These are phyloP conservation scores for Patella caerulea DNA, from an alignment of 2,888 invertebrate genomes.

Conservation along the genomic window DNA sequence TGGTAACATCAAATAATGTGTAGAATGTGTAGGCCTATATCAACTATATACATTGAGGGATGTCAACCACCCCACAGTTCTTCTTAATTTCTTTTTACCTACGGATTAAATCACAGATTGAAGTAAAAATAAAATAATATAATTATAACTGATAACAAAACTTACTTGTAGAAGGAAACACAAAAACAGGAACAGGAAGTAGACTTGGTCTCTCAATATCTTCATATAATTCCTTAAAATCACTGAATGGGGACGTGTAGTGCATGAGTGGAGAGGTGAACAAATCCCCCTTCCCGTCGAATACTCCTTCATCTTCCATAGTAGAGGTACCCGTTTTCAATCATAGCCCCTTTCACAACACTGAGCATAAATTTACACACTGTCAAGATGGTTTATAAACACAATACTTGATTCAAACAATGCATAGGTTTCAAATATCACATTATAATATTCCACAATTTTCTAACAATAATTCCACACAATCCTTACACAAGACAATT, in stretches of 20 bases:
- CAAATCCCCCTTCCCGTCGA: slow-evolving; percentile 46
- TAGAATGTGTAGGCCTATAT: too few relatives aligned
- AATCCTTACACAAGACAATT: too few relatives aligned
- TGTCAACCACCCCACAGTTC: too few relatives aligned
- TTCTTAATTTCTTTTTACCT: too few relatives aligned
- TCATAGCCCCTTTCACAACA: not conserved
- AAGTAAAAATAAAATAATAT: too few relatives aligned
- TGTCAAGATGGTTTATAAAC: not conserved
- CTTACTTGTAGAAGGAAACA: slow-evolving; percentile 13
- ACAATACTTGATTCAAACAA: not conserved
- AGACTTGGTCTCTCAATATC: slow-evolving; percentile 30
- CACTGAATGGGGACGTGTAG: slow-evolving; percentile 62
- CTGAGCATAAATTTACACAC: not conserved
- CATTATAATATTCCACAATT: too few relatives aligned
- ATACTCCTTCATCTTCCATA: slow-evolving; percentile 30
- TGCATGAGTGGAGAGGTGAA: slow-evolving; percentile 64
- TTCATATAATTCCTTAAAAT: slow-evolving; percentile 62
- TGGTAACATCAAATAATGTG: too few relatives aligned
- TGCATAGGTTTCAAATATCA: too few relatives aligned
- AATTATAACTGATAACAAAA: not conserved
- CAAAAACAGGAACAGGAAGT: slow-evolving; percentile 23
- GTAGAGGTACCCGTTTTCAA: not conserved
- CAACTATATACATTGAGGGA: too few relatives aligned
- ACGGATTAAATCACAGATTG: too few relatives aligned
- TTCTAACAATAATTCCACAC: too few relatives aligned